These are phyloP conservation scores for Hybognathus amarus DNA, from an alignment of 2,797 vertebrate genomes.

Conservation along the genomic window DNA sequence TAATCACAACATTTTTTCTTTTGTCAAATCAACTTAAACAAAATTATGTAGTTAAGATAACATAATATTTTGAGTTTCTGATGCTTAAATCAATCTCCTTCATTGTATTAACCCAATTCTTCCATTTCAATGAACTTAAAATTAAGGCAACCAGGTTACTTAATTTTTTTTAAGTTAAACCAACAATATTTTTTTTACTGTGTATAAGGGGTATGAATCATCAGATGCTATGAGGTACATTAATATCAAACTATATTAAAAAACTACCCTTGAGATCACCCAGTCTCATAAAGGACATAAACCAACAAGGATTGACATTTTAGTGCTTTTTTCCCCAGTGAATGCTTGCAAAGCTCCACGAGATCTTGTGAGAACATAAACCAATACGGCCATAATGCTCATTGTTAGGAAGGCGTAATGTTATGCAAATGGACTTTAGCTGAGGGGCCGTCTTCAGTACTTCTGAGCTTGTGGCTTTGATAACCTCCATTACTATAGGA, in stretches of 20 bases:
- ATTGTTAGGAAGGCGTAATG: slow-evolving; percentile 82
- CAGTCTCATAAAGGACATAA: slow-evolving; percentile 60
- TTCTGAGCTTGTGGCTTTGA: slow-evolving; percentile 82
- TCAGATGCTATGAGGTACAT: not conserved
- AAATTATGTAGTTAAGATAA: too few species aligned
- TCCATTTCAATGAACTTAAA: too few species aligned
- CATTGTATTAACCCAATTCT: too few species aligned
- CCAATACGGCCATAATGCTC: slow-evolving; percentile 82
- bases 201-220: not conserved
- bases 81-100: too few species aligned
- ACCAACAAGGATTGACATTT: slow-evolving; percentile 65
- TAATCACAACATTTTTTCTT: too few species aligned
- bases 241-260: slow-evolving; percentile 5
- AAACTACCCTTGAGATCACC: slow-evolving; percentile 45
- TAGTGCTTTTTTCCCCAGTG: slow-evolving; percentile 55
- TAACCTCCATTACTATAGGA: slow-evolving; percentile 86
- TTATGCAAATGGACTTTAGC: slow-evolving; percentile 71
- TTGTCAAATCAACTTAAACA: too few species aligned
- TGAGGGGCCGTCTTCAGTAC: slow-evolving; percentile 76
- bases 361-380: slow-evolving; percentile 81
- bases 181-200: too few species aligned
- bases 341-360: slow-evolving; percentile 70
- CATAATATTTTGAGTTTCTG: too few species aligned
- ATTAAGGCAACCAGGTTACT: too few species aligned
- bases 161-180: too few species aligned